A percentile compares a stretch with the other conserved stretches of the same genome.
phyloP scores from a whole-genome alignment of 2,888 invertebrate genomes.

The Lasiommata megera region DNA sequence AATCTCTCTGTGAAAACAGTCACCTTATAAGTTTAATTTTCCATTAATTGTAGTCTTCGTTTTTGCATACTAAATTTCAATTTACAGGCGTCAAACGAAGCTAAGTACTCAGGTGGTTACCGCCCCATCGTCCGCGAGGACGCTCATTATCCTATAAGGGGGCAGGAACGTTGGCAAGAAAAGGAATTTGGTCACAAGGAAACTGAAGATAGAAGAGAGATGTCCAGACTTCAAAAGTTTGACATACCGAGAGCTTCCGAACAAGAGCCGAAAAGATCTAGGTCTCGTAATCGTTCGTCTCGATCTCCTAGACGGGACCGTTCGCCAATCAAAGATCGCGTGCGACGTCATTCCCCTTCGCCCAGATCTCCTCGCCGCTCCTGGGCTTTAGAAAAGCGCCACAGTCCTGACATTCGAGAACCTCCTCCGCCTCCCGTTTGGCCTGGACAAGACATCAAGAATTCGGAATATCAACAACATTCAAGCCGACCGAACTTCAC shows the following conservation, averaged over 20 bases:
- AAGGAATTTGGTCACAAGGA: conserved; percentile 33
- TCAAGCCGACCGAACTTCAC: conserved; percentile 34
- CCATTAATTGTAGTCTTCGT: conserved; percentile 27
- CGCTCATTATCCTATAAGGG: conserved; percentile 44
- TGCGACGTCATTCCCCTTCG: conserved; percentile 58
- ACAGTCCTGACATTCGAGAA: conserved; percentile 52
- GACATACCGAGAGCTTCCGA: conserved; percentile 36
- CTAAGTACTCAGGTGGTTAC: conserved; percentile 68
- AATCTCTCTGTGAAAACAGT: neutral
- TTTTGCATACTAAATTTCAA: conserved; percentile 66
- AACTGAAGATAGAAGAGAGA: conserved; percentile 48
- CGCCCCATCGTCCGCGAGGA: conserved; percentile 50
- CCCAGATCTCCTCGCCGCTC: conserved; percentile 65
- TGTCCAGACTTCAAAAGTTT: conserved; percentile 37
- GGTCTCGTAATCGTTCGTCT: conserved; percentile 44
- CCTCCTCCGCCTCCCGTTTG: conserved; percentile 66
- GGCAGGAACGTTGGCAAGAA: conserved; percentile 51
- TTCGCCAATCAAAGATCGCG: conserved; percentile 58
- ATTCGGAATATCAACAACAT: conserved; percentile 29
- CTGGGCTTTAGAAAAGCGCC: conserved; percentile 68
- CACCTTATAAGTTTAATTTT: neutral
- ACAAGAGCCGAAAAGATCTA: conserved; percentile 35
- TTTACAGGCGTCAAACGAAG: conserved; percentile 72
- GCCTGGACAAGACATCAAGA: conserved; percentile 51
- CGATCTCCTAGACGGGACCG: conserved; percentile 61